phyloP scores from a whole-genome alignment of 2,797 vertebrate species.

The Agapornis canus region DNA sequence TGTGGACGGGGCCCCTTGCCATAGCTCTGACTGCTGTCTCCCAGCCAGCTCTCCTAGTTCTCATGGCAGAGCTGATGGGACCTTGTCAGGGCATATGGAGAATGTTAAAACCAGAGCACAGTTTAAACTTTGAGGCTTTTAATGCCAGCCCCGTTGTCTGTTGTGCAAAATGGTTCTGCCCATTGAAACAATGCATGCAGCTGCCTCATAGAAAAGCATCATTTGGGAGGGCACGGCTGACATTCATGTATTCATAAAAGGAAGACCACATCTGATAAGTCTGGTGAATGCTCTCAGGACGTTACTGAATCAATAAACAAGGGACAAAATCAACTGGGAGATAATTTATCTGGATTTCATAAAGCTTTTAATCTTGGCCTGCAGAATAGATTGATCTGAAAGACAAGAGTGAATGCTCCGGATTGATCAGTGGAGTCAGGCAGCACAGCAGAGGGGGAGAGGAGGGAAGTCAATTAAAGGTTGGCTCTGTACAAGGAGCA shows the following conservation, averaged over 20 bases:
- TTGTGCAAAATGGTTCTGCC: neutral
- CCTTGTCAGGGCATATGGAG: neutral
- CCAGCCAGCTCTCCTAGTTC: neutral
- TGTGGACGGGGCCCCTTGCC: neutral
- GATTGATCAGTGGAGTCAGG: constrained; percentile 19
- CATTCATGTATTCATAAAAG: neutral
- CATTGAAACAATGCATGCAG: constrained; percentile 12
- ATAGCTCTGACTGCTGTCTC: neutral
- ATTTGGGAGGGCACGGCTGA: constrained; percentile 20
- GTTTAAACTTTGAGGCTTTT: neutral
- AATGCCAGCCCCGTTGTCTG: neutral
- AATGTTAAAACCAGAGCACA: neutral
- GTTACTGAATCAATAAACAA: constrained; percentile 58
- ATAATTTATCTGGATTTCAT: constrained; percentile 67
- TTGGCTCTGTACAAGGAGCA: neutral
- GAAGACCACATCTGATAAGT: constrained; percentile 42
- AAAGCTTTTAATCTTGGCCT: constrained; percentile 61
- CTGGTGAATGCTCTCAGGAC: constrained; percentile 35
- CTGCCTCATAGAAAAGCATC: neutral
- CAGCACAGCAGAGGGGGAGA: neutral
- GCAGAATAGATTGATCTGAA: constrained; percentile 55
- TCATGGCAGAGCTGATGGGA: neutral
- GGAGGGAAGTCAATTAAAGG: constrained; percentile 1
- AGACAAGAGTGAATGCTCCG: constrained; percentile 21
- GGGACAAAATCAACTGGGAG: constrained; percentile 60